These are phyloP conservation scores for Rattus norvegicus DNA, from an alignment of 2,113 vertebrate species.

Conservation along the genomic window DNA sequence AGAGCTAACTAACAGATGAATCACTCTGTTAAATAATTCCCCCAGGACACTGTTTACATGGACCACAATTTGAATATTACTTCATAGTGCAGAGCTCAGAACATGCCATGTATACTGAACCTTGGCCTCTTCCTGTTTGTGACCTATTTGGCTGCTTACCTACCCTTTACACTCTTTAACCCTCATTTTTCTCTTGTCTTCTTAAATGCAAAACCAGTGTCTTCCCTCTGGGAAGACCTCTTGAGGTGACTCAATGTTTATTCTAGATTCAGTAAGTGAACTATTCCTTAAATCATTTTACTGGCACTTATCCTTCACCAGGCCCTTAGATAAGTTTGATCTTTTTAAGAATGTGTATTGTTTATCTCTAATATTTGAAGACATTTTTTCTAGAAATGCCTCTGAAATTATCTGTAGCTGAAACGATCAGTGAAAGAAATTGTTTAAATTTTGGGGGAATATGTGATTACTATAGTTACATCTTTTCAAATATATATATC, in stretches of 20 bases:
- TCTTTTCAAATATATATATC: neutral
- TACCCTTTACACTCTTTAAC: neutral
- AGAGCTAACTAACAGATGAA: neutral
- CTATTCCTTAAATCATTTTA: neutral
- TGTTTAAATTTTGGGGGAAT: neutral
- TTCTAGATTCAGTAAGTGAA: neutral
- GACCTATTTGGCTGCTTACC: neutral
- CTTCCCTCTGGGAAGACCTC: neutral
- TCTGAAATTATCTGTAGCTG: slow-evolving; percentile 4
- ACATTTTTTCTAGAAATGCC: slow-evolving; percentile 12
- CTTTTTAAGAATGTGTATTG: neutral
- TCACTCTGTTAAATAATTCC: neutral
- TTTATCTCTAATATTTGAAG: slow-evolving; percentile 26
- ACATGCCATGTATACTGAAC: neutral
- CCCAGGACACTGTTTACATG: neutral
- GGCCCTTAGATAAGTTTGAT: neutral
- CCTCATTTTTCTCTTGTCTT: slow-evolving; percentile 18
- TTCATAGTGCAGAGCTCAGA: neutral
- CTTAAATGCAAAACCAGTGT: neutral
- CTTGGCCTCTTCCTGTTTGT: neutral
- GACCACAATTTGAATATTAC: neutral
- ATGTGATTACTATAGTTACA: neutral
- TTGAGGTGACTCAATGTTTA: neutral
- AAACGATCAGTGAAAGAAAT: slow-evolving; percentile 28
- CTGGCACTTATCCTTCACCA: neutral